Percentiles rank a stretch among this genome's conserved stretches.
These are phyloP conservation scores for Aptenodytes forsteri DNA, from an alignment of 2,113 vertebrate species.

Conservation along the genomic window DNA sequence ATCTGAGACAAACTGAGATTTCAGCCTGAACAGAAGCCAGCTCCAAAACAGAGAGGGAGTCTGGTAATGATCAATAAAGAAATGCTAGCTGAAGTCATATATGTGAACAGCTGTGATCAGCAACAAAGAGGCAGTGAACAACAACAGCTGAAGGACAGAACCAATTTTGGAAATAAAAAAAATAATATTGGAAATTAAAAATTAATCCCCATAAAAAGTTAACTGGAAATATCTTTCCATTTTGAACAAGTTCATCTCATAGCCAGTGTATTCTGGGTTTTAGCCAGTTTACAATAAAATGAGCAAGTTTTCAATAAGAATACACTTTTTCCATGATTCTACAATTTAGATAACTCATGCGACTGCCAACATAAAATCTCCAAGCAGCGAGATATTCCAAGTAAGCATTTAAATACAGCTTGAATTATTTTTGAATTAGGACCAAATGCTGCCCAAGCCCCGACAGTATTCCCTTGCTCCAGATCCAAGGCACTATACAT, in stretches of 20 bases:
- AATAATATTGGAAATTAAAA: neutral
- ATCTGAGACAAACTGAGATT: neutral
- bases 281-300: neutral
- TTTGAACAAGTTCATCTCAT: neutral
- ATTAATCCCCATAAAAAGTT: neutral
- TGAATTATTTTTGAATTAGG: neutral
- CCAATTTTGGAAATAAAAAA: neutral
- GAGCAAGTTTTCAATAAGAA: neutral
- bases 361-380: neutral
- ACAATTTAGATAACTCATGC: neutral
- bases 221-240: constrained; percentile 4
- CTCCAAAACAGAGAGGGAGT: neutral
- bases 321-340: neutral
- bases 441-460: neutral
- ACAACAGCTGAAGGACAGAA: neutral
- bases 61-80: neutral
- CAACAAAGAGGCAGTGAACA: neutral
- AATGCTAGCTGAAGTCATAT: neutral
- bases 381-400: neutral
- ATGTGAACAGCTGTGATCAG: neutral
- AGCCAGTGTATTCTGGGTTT: neutral
- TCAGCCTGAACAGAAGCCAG: neutral
- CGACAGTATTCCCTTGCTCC: neutral
- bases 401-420: neutral
- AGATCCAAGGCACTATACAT: neutral